These are phyloP conservation scores for Myotis brandtii DNA, from an alignment of 2,113 vertebrate species.

Conservation along the genomic window DNA sequence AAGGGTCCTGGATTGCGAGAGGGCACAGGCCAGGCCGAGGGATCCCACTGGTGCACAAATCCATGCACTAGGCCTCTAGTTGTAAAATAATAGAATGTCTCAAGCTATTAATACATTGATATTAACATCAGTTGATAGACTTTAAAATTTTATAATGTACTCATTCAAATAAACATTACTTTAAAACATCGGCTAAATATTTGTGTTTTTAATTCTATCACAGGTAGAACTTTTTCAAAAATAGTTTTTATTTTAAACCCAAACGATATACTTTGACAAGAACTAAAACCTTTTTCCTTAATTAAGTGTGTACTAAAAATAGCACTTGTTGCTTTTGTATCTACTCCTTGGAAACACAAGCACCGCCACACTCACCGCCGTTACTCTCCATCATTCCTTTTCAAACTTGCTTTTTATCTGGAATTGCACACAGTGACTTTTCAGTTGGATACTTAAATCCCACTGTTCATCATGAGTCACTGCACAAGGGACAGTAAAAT, in stretches of 20 bases:
- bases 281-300: not conserved
- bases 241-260: not conserved
- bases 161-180: constrained; percentile 36
- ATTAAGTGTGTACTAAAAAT: not conserved
- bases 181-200: not conserved
- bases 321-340: not conserved
- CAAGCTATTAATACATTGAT: not conserved
- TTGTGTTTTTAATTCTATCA: not conserved
- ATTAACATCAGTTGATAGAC: not conserved
- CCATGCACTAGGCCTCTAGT: too few species aligned
- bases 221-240: not conserved
- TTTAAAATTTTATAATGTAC: not conserved
- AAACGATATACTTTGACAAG: not conserved
- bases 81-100: not conserved
- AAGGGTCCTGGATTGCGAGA: too few species aligned
- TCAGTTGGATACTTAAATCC: not conserved
- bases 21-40: too few species aligned
- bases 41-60: too few species aligned
- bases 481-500: not conserved
- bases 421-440: not conserved
- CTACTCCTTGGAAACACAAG: not conserved
- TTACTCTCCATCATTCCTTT: not conserved
- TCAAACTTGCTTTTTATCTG: not conserved
- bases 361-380: not conserved
- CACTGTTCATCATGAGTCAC: not conserved